These are phyloP conservation scores for Brachylomia viminalis DNA, from an alignment of 2,888 invertebrate genomes.

Conservation along the genomic window DNA sequence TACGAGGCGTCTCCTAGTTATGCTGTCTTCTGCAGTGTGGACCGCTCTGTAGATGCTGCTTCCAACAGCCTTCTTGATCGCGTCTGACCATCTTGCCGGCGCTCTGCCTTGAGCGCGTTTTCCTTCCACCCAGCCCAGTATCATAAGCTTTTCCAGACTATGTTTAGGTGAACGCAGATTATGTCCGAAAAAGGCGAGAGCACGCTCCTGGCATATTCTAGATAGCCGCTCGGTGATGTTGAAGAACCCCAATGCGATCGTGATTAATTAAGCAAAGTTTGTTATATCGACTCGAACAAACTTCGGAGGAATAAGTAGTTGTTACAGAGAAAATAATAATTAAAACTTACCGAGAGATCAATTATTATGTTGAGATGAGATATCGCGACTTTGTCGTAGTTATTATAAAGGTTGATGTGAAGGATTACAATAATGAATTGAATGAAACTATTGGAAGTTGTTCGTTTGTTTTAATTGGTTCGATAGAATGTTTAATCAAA, in stretches of 20 bases:
- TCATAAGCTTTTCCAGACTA: no score
- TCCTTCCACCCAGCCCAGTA: no score
- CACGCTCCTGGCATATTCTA: no score
- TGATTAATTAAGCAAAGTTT: conserved; percentile 54
- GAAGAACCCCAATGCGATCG: conserved; percentile 29
- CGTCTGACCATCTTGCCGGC: no score
- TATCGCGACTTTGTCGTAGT: conserved; percentile 45
- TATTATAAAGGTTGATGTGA: conserved; percentile 50
- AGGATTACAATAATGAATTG: conserved; percentile 3
- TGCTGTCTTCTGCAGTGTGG: no score
- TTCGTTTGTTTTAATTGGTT: not conserved
- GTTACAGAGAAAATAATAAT: conserved; percentile 58
- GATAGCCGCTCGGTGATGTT: no score
- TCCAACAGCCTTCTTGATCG: no score
- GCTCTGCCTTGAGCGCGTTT: no score
- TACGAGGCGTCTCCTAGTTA: no score
- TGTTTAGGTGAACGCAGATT: no score
- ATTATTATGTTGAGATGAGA: conserved; percentile 47
- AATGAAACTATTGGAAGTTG: not conserved
- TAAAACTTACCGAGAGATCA: conserved; percentile 59
- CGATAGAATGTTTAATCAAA: not conserved
- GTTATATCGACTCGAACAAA: conserved; percentile 29
- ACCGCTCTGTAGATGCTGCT: no score
- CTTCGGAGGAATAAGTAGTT: conserved; percentile 39
- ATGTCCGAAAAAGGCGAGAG: no score